These are phyloP conservation scores for Cylas formicarius DNA, from an alignment of 1,140 invertebrate species.

Conservation along the genomic window DNA sequence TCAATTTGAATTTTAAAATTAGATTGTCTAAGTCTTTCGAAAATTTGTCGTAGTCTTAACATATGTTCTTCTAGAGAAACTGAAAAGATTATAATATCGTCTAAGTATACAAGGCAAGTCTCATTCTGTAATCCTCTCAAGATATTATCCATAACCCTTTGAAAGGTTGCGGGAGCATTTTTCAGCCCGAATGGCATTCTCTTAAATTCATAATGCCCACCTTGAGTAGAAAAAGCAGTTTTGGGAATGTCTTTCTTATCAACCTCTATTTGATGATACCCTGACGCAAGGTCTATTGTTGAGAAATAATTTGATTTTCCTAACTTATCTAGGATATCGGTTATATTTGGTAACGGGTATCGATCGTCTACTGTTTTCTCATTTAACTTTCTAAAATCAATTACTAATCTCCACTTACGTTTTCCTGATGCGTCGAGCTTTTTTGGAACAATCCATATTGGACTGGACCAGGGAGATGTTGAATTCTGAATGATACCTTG, in stretches of 20 bases:
- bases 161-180: slow-evolving; percentile 24
- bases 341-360: slow-evolving; percentile 45
- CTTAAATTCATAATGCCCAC: slow-evolving; percentile 38
- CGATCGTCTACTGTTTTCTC: slow-evolving; percentile 40
- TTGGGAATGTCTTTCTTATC: slow-evolving; percentile 32
- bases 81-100: slow-evolving; percentile 32
- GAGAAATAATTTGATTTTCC: slow-evolving; percentile 35
- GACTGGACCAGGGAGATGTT: slow-evolving; percentile 8
- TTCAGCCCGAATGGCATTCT: slow-evolving; percentile 29
- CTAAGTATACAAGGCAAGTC: slow-evolving; percentile 34
- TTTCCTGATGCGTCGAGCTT: slow-evolving; percentile 6
- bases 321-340: slow-evolving; percentile 38
- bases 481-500: slow-evolving; percentile 15
- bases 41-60: slow-evolving; percentile 20
- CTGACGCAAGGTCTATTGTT: slow-evolving; percentile 37
- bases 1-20: slow-evolving; percentile 28
- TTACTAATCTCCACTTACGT: slow-evolving; percentile 12
- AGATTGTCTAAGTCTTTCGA: slow-evolving; percentile 18
- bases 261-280: slow-evolving; percentile 14
- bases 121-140: slow-evolving; percentile 22
- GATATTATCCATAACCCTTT: slow-evolving; percentile 33
- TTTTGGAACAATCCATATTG: slow-evolving; percentile 8
- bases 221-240: slow-evolving; percentile 31
- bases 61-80: slow-evolving; percentile 24
- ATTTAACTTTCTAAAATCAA: slow-evolving; percentile 42